These are phyloP conservation scores for Polyergus mexicanus DNA, from an alignment of 1,140 invertebrate genomes.

Conservation along the genomic window DNA sequence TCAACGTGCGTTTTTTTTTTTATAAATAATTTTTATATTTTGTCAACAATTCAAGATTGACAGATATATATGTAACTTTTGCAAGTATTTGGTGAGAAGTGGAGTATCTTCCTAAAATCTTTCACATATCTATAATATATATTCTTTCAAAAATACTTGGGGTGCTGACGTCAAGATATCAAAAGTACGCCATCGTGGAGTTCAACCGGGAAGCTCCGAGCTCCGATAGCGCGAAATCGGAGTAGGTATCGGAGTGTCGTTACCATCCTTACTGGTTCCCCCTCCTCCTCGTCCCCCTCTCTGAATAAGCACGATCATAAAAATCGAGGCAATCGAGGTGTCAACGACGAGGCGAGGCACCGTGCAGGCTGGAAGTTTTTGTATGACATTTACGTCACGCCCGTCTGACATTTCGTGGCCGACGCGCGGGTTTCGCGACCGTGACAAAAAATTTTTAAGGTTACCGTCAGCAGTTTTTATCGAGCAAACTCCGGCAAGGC, in stretches of 20 bases:
- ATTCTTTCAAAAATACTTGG: too few species aligned
- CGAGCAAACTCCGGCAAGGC: not conserved
- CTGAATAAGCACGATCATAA: constrained; percentile 20
- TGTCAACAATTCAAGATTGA: too few species aligned
- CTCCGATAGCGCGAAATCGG: not conserved
- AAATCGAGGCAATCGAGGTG: constrained; percentile 66
- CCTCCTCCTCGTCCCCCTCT: constrained; percentile 46
- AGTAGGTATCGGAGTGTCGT: not conserved
- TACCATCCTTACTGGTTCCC: constrained; percentile 1
- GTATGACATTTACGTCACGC: constrained; percentile 53
- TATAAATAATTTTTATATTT: not conserved
- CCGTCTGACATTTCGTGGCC: constrained; percentile 22
- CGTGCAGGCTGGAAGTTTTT: constrained; percentile 18
- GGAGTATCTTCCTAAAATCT: too few species aligned
- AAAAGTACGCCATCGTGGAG: too few species aligned
- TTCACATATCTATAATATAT: too few species aligned
- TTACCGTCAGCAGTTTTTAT: not conserved
- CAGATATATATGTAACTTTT: too few species aligned
- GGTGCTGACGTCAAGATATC: too few species aligned
- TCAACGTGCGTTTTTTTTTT: not conserved
- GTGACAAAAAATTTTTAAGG: not conserved
- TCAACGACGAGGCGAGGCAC: constrained; percentile 66
- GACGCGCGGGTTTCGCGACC: not conserved
- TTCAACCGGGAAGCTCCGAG: not conserved
- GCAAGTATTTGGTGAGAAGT: too few species aligned